Evolutionary conservation across 1,140 invertebrate species (phyloP).

Genomic region (Tetramorium alpestre): DNA sequence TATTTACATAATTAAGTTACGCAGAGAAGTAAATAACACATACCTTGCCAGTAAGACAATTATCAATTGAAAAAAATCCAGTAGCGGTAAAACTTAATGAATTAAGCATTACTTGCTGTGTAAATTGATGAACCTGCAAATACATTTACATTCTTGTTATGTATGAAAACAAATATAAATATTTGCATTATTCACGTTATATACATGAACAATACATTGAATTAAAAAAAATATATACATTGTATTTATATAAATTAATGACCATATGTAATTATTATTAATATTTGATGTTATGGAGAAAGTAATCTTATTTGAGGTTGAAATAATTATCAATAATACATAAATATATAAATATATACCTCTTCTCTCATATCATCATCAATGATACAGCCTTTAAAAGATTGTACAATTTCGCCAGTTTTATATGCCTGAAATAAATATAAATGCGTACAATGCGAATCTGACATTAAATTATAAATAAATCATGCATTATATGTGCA

Average conservation of each 20-base stretch:
- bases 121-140: slow-evolving; percentile 35
- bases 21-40: neutral
- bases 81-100: slow-evolving; percentile 17
- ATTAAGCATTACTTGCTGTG: slow-evolving; percentile 27
- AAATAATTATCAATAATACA: neutral
- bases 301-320: neutral
- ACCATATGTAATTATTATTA: neutral
- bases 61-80: slow-evolving; percentile 28
- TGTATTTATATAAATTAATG: neutral
- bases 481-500: neutral
- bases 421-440: slow-evolving; percentile 36
- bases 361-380: slow-evolving; percentile 36
- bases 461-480: neutral
- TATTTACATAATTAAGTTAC: neutral
- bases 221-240: neutral
- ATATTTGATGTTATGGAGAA: neutral
- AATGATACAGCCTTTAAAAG: neutral
- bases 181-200: too few species aligned
- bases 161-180: neutral
- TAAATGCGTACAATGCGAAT: neutral
- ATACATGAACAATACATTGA: neutral
- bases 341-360: neutral
- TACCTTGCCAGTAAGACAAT: slow-evolving; percentile 39
- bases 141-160: neutral
- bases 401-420: slow-evolving; percentile 41